Evolutionary conservation across 2,888 invertebrate species (phyloP), one percentile per base, ranked within the genome.

Genomic region (Silvanus unidentatus): DNA sequence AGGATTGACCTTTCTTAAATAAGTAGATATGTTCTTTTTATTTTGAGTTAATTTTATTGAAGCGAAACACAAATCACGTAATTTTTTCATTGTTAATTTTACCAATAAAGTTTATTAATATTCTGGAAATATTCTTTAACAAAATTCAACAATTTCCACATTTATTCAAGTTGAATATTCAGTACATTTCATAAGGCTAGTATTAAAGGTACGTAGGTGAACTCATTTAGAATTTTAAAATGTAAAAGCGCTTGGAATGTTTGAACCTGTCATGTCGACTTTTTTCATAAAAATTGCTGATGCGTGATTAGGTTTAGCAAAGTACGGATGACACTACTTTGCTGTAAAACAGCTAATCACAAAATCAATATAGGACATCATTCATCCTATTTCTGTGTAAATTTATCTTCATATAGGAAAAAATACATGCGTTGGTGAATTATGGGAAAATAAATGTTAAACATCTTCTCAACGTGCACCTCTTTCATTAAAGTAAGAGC

Each of bases 321-420:
- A 47, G 51, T 52, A 48, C 53, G 50, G 54, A 54, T 55, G 56
- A 57, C 57, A 59, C 50, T 53, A 22, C 8, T 48, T 50, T 53
- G 50, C 50, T 45, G 46, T 45, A 40, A 47, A 53, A 42, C 53
- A 44, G 50, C 58, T 60, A 60, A 60, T 60, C 57, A 59, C 53
- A 56, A 59, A 60, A 60, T 60, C 60, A 49, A 60, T 60, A 57
- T 52, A 53, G 54, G 55, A 55, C 57, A 53, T 55, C 56, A 58
- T 60, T 60, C 60, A 60, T 56, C 55, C 55, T 52, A 49, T 44
- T 40, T 28, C 34, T 43, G n/a, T n/a, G n/a, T 14, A 29, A 40
- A 16, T 22, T 22, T 22, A 22, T 22, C 22, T 32, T 32, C 5
- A 22, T 22, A 22, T 22, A 22, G 4, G 8, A 22, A 22, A 5